A percentile compares a stretch with the other conserved stretches of the same genome.
Conservation (phyloP, 2,113 vertebrate species). For the Paradoxurus hermaphroditus region DNA sequence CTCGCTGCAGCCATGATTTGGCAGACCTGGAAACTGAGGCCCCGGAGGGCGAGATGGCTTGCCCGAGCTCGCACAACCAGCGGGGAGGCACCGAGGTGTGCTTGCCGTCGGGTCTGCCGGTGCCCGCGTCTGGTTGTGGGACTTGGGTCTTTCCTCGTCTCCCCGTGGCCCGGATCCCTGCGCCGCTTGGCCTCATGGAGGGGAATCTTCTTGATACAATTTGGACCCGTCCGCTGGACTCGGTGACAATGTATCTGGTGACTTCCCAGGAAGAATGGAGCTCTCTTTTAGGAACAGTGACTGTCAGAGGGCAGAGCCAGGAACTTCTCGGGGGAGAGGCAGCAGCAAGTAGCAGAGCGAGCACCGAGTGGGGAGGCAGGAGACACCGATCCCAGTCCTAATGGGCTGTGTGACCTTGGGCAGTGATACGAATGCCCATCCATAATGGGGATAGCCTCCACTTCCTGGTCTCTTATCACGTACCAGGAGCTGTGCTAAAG, state of each 20-base stretch:
- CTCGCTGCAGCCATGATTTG: not conserved
- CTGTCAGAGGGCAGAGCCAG: slow-evolving; percentile 37
- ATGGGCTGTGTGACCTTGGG: not conserved
- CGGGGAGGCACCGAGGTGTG: not conserved
- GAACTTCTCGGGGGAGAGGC: slow-evolving; percentile 39
- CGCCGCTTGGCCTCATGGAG: not conserved
- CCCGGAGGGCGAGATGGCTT: not conserved
- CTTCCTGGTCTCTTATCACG: not conserved
- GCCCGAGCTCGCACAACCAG: accelerated
- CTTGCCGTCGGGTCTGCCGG: not conserved
- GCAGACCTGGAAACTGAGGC: not conserved
- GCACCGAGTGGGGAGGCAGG: not conserved
- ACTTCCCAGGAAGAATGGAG: slow-evolving; percentile 54
- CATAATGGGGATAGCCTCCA: not conserved
- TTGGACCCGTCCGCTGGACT: slow-evolving; percentile 26
- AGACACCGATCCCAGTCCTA: not conserved
- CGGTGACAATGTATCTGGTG: slow-evolving; percentile 54
- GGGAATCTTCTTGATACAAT: slow-evolving; percentile 25
- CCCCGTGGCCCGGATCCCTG: not conserved
- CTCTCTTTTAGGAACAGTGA: slow-evolving; percentile 38
- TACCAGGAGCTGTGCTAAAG: not conserved
- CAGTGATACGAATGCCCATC: too few relatives aligned
- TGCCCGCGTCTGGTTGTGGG: not conserved
- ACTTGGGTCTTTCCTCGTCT: not conserved
- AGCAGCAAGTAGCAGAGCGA: not conserved